phyloP scores from a whole-genome alignment of 2,888 invertebrate genomes.

The Zaprionus lineosus region DNA sequence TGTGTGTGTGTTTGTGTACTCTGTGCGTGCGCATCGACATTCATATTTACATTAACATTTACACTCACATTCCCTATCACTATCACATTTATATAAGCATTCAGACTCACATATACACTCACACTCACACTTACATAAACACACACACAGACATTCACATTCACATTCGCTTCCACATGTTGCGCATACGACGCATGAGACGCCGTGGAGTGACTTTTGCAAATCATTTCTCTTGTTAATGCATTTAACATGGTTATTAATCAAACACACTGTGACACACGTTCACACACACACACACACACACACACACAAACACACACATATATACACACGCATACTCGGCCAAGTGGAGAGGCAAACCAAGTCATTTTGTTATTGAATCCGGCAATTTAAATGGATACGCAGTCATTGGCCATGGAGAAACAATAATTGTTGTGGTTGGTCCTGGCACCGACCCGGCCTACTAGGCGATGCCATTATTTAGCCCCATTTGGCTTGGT shows the following conservation, averaged over 20 bases:
- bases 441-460: conserved; percentile 30
- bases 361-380: conserved; percentile 64
- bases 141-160: too few relatives aligned
- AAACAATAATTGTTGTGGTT: conserved; percentile 72
- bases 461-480: conserved; percentile 44
- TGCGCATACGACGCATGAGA: conserved; percentile 50
- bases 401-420: conserved; percentile 51
- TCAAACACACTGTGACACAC: conserved; percentile 43
- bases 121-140: too few relatives aligned
- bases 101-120: too few relatives aligned
- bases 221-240: conserved; percentile 68
- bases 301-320: conserved; percentile 7
- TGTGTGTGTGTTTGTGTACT: too few relatives aligned
- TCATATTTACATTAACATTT: too few relatives aligned
- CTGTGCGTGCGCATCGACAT: too few relatives aligned
- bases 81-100: too few relatives aligned
- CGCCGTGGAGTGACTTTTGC: conserved; percentile 44
- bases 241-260: conserved; percentile 66
- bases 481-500: conserved; percentile 45
- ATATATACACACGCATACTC: conserved; percentile 5
- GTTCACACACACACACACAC: conserved; percentile 12
- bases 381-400: conserved; percentile 69
- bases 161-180: conserved; percentile 45
- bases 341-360: conserved; percentile 12
- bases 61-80: too few relatives aligned